These are phyloP conservation scores for Umimayanthus chanpuru DNA, from an alignment of 92 coral and sea anemone species.

Conservation along the genomic window DNA sequence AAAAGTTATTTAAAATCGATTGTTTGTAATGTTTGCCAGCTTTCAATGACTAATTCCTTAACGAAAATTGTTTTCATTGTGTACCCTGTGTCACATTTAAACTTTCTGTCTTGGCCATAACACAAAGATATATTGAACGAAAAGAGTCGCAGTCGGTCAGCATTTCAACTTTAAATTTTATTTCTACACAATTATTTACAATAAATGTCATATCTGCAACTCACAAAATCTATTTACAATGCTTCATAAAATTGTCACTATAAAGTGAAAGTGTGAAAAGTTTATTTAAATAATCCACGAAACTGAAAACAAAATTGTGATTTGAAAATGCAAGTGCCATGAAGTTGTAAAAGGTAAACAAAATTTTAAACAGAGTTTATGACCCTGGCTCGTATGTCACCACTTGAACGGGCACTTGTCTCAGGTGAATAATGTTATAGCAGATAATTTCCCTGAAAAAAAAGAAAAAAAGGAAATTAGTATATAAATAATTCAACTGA, in stretches of 20 bases:
- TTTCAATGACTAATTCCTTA: background rate
- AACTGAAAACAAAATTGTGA: background rate
- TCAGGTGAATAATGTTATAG: background rate
- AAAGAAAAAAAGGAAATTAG: background rate
- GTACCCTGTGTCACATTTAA: background rate
- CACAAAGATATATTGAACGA: background rate
- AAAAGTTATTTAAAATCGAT: too few relatives aligned
- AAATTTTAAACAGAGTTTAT: background rate
- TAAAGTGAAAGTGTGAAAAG: background rate
- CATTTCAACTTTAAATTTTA: slow-evolving; percentile 1
- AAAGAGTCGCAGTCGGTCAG: slow-evolving; percentile 4
- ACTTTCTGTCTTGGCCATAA: background rate
- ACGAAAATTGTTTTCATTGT: background rate
- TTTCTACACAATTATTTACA: background rate
- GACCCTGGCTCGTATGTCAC: background rate
- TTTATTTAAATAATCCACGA: slow-evolving; percentile 6
- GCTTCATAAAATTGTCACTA: background rate
- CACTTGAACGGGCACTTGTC: background rate
- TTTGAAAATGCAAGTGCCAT: background rate
- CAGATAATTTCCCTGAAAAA: background rate
- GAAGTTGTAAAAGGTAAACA: background rate
- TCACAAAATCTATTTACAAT: background rate
- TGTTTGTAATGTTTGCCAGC: background rate
- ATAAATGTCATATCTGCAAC: background rate
- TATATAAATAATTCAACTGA: too few relatives aligned